phyloP scores from a whole-genome alignment of 2,888 invertebrate species.

The Nemapogon koenigi region DNA sequence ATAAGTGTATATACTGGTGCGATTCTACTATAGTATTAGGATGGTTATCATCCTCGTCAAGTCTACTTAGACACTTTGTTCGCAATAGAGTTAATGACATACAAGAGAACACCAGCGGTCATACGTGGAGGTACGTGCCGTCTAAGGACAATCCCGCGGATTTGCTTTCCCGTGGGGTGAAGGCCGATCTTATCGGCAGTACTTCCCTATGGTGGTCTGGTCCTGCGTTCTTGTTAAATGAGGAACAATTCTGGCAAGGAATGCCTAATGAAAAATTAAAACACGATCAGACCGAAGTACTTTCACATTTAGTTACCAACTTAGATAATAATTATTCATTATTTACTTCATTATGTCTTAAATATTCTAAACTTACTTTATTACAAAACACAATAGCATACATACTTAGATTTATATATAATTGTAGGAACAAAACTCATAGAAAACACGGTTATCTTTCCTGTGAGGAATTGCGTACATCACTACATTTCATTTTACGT shows the following conservation, averaged over 20 bases:
- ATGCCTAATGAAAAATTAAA: neutral
- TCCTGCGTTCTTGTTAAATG: conserved; percentile 1
- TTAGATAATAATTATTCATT: neutral
- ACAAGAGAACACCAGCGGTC: conserved; percentile 9
- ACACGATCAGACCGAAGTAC: neutral
- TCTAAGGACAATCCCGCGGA: conserved; percentile 16
- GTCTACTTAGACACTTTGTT: conserved; percentile 15
- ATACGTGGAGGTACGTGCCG: conserved; percentile 15
- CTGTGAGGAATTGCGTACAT: neutral
- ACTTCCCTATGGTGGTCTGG: conserved; percentile 6
- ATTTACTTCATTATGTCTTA: neutral
- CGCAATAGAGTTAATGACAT: conserved; percentile 13
- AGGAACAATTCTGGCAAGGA: conserved; percentile 3
- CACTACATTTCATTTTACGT: neutral
- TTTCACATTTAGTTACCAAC: neutral
- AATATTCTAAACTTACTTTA: conserved; percentile 1
- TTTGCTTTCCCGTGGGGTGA: conserved; percentile 1
- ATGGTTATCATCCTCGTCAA: conserved; percentile 16
- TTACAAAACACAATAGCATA: neutral
- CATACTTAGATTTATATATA: conserved; percentile 6
- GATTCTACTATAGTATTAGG: conserved; percentile 21
- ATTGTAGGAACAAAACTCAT: conserved; percentile 1
- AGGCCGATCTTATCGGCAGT: neutral
- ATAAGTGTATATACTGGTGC: conserved; percentile 16
- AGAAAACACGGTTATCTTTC: neutral